Conservation (phyloP, 53 echinoderm and acorn worm species). For the Paracentrotus lividus region DNA sequence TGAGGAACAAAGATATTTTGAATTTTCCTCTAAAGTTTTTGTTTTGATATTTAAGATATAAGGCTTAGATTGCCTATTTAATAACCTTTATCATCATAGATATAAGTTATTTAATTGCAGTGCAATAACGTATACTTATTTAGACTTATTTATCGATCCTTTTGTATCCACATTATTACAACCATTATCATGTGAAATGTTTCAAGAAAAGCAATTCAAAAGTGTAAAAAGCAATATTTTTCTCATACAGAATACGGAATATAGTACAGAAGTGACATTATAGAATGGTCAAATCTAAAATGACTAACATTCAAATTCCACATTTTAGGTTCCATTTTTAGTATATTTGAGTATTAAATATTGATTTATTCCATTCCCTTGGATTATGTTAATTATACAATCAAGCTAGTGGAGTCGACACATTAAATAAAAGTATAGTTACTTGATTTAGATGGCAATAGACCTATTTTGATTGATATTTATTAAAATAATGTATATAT, state of each 20-base stretch:
- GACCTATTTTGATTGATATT: neutral
- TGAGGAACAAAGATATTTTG: no score
- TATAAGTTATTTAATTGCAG: neutral
- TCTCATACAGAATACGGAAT: conserved; percentile 1
- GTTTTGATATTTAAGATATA: neutral
- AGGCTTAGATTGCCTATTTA: no score
- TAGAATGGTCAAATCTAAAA: neutral
- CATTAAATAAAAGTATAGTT: neutral
- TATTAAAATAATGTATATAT: neutral
- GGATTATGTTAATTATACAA: neutral
- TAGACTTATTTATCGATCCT: neutral
- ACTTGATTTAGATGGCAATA: no score
- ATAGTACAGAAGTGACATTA: neutral
- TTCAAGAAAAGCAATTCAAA: conserved; percentile 38
- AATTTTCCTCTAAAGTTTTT: neutral
- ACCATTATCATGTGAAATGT: conserved; percentile 16
- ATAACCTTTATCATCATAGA: neutral
- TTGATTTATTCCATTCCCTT: neutral
- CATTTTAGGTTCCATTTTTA: neutral
- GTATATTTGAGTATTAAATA: no score
- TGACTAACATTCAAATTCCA: neutral
- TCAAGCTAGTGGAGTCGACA: neutral
- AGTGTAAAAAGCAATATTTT: conserved; percentile 44
- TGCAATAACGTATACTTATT: neutral
- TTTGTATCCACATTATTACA: neutral